A percentile compares a stretch with the other conserved stretches of the same genome.
Conservation (phyloP, 2,797 vertebrate genomes). For the Cephalopachus bancanus region DNA sequence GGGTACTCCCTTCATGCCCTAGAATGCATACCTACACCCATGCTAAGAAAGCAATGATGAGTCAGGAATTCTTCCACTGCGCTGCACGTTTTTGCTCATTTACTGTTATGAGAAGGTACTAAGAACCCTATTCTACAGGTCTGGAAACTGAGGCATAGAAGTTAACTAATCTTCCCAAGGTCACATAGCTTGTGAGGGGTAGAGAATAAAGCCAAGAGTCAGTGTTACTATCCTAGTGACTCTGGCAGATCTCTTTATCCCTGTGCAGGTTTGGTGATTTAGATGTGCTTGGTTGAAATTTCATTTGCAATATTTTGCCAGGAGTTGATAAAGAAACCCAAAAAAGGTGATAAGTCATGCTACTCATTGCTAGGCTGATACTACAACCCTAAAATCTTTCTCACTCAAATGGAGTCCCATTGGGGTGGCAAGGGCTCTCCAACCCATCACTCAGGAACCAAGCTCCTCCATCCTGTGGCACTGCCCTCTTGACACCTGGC, state of each 20-base stretch:
- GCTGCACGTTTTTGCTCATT: background rate
- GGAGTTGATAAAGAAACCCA: background rate
- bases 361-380: background rate
- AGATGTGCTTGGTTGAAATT: background rate
- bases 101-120: background rate
- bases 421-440: background rate
- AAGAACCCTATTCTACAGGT: background rate
- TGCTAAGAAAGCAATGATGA: background rate
- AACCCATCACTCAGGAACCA: background rate
- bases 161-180: background rate
- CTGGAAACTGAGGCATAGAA: background rate
- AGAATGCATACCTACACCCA: background rate
- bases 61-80: background rate
- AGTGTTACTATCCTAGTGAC: background rate
- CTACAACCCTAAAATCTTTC: background rate
- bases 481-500: background rate
- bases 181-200: background rate
- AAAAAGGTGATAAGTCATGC: background rate
- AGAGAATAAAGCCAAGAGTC: background rate
- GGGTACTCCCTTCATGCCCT: too few relatives aligned
- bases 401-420: background rate
- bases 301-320: background rate
- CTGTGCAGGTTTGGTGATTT: background rate
- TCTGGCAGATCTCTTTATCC: background rate
- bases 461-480: too few relatives aligned